Conservation (phyloP, 2,888 invertebrate genomes). For the Bursaphelenchus okinawaensis region DNA sequence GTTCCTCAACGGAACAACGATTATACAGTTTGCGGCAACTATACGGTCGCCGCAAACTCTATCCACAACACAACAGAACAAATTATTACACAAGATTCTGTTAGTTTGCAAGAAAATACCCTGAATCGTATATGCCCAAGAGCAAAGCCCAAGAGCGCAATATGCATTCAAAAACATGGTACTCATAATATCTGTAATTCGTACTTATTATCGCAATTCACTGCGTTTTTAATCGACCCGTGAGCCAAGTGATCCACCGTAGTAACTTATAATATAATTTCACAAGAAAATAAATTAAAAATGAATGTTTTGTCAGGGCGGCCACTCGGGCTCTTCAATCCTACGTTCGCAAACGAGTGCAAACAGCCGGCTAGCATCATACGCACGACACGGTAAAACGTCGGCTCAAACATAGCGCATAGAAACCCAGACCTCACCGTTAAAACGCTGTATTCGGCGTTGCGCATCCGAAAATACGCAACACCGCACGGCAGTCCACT, state of each 20-base stretch:
- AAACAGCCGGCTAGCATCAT: slow-evolving; percentile 1
- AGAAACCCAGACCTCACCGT: slow-evolving; percentile 1
- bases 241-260: slow-evolving; percentile 60
- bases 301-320: slow-evolving; percentile 10
- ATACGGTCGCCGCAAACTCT: not conserved
- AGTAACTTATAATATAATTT: slow-evolving; percentile 37
- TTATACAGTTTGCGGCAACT: not conserved
- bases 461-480: not conserved
- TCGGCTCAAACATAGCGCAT: not conserved
- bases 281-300: slow-evolving; percentile 8
- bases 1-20: not conserved
- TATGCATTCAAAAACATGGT: slow-evolving; percentile 64
- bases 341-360: slow-evolving; percentile 6
- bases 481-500: not conserved
- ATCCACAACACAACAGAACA: not conserved
- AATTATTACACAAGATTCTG: not conserved
- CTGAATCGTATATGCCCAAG: slow-evolving; percentile 59
- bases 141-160: slow-evolving; percentile 55
- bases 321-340: slow-evolving; percentile 18
- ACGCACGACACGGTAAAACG: slow-evolving; percentile 16
- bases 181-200: slow-evolving; percentile 62
- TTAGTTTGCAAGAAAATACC: slow-evolving; percentile 37
- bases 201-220: slow-evolving; percentile 59
- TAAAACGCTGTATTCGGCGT: not conserved
- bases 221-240: slow-evolving; percentile 61